Conservation (phyloP, 2,113 vertebrate genomes). For the Brachyhypopomus occidentalis region DNA sequence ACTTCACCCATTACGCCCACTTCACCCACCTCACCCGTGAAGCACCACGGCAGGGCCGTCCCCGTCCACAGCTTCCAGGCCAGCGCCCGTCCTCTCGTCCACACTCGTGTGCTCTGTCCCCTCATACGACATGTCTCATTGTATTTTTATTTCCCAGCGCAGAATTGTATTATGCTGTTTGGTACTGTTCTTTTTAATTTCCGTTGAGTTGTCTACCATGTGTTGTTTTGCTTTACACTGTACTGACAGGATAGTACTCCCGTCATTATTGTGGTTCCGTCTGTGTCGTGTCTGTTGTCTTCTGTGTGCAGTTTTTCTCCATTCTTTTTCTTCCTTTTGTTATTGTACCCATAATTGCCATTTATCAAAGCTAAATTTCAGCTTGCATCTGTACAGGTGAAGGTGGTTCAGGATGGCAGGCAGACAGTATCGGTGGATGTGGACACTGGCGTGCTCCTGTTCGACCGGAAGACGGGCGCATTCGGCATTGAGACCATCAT, state of each 20-base stretch:
- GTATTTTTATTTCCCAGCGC: too few relatives aligned
- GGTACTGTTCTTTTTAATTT: too few relatives aligned
- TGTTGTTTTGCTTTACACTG: too few relatives aligned
- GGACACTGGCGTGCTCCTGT: slow-evolving; percentile 73
- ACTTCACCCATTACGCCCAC: slow-evolving; percentile 39
- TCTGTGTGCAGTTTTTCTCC: background rate
- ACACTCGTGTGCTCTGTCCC: background rate
- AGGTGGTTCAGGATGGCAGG: slow-evolving; percentile 75
- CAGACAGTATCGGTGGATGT: slow-evolving; percentile 77
- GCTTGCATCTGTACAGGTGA: slow-evolving; percentile 70
- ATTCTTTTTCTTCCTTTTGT: background rate
- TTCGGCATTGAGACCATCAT: slow-evolving; percentile 75
- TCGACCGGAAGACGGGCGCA: slow-evolving; percentile 71
- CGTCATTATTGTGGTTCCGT: background rate
- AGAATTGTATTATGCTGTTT: too few relatives aligned
- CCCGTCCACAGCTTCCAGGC: slow-evolving; percentile 82
- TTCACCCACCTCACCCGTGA: slow-evolving; percentile 41
- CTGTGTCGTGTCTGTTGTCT: background rate
- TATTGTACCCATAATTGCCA: background rate
- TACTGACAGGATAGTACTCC: background rate
- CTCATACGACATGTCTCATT: too few relatives aligned
- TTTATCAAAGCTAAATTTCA: slow-evolving; percentile 19
- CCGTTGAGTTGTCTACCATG: too few relatives aligned
- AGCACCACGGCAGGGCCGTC: slow-evolving; percentile 62
- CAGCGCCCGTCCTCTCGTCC: slow-evolving; percentile 23